These are phyloP conservation scores for Passer montanus DNA, from an alignment of 2,113 vertebrate species.

Conservation along the genomic window DNA sequence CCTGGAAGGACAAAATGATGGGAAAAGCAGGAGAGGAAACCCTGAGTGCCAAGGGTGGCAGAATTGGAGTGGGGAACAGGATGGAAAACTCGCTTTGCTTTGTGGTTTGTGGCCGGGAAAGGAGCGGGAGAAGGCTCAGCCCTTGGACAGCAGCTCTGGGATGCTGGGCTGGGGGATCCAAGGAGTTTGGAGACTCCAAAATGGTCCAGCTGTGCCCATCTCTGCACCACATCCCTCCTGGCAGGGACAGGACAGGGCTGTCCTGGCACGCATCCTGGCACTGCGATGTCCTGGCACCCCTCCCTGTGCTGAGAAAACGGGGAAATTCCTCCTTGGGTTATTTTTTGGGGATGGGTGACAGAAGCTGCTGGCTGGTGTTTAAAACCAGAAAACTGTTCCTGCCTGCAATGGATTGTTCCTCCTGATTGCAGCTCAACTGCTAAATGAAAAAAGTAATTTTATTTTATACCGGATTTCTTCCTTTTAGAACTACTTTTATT, in stretches of 20 bases:
- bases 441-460: neutral
- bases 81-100: rapidly evolving
- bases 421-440: neutral
- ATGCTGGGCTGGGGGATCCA: neutral
- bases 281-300: neutral
- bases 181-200: neutral
- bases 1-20: neutral
- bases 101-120: rapidly evolving
- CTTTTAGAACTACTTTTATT: neutral
- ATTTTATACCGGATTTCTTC: neutral
- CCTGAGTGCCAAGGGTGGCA: rapidly evolving
- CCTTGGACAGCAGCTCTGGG: rapidly evolving
- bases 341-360: neutral
- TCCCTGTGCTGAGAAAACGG: rapidly evolving
- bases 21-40: neutral
- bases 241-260: neutral
- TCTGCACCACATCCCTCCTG: neutral
- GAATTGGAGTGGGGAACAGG: rapidly evolving
- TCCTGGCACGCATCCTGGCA: neutral
- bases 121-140: neutral
- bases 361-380: neutral
- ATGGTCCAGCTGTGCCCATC: rapidly evolving
- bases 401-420: neutral
- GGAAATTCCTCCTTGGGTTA: rapidly evolving
- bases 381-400: neutral